Conservation (phyloP, 2,888 invertebrate species). For the Oxystoma pomonae region DNA sequence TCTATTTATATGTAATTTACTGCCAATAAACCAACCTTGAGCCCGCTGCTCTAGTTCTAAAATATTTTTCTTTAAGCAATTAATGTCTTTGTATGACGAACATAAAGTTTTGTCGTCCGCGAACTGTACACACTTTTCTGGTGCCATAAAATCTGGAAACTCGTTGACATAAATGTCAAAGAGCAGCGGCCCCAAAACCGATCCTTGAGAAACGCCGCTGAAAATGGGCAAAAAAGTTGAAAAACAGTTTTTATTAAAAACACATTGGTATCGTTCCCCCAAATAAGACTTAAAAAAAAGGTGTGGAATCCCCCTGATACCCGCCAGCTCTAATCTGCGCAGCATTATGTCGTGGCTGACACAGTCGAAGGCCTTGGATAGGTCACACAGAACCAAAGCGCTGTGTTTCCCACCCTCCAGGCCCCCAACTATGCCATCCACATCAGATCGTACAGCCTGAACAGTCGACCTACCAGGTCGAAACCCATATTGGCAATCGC, state of each 20-base stretch:
- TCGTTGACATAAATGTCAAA: background rate
- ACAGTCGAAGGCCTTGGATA: slow-evolving; percentile 11
- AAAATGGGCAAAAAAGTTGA: background rate
- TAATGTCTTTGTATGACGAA: background rate
- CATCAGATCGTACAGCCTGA: background rate
- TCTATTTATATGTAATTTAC: background rate
- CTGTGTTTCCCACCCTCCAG: background rate
- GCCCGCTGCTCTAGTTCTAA: background rate
- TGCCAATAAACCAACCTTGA: background rate
- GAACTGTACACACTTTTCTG: background rate
- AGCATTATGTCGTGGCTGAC: slow-evolving; percentile 6
- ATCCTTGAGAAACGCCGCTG: background rate
- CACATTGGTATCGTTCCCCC: background rate
- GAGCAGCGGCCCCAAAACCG: background rate
- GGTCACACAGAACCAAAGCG: background rate
- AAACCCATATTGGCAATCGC: background rate
- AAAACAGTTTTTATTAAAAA: background rate
- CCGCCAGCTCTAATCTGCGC: background rate
- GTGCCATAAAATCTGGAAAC: background rate
- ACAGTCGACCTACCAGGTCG: background rate
- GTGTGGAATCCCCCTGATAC: background rate
- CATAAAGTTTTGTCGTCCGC: background rate
- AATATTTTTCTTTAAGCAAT: background rate
- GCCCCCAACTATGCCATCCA: slow-evolving; percentile 3
- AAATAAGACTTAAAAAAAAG: background rate